These are phyloP conservation scores for Cebus imitator DNA, from an alignment of 2,113 vertebrate genomes.

Conservation along the genomic window DNA sequence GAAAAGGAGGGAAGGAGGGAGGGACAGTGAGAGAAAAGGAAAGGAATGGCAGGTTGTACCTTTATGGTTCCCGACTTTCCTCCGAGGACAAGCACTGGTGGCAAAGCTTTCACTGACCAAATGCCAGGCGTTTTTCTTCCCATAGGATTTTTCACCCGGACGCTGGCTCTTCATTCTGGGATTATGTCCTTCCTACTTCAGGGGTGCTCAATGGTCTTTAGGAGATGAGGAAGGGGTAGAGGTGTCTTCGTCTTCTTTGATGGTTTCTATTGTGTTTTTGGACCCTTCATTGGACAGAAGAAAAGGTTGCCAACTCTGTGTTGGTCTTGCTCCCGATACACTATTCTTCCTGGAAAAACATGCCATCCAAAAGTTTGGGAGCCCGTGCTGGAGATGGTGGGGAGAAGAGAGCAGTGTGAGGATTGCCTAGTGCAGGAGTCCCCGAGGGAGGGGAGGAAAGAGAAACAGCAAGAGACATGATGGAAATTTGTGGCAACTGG, in stretches of 20 bases:
- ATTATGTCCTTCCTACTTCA: neutral
- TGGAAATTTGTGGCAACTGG: no score
- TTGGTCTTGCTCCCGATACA: neutral
- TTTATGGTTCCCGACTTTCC: neutral
- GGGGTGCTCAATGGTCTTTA: neutral
- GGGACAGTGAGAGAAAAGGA: rapidly evolving
- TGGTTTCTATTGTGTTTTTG: neutral
- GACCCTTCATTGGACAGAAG: neutral
- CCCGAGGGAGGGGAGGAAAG: neutral
- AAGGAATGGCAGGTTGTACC: neutral
- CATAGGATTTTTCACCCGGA: neutral
- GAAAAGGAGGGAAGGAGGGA: neutral
- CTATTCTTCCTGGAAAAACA: neutral
- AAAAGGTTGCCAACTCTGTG: neutral
- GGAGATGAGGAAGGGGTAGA: neutral
- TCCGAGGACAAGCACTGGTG: neutral
- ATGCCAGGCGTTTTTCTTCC: no score
- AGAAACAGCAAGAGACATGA: rapidly evolving
- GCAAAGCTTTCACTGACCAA: neutral
- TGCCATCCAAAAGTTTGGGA: no score
- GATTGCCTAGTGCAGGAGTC: no score
- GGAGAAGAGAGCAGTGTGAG: neutral
- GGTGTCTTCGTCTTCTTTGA: neutral
- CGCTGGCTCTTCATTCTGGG: rapidly evolving
- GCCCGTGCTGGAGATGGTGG: neutral